These are phyloP conservation scores for Bothrops jararaca DNA, from an alignment of 2,113 vertebrate species.

Conservation along the genomic window DNA sequence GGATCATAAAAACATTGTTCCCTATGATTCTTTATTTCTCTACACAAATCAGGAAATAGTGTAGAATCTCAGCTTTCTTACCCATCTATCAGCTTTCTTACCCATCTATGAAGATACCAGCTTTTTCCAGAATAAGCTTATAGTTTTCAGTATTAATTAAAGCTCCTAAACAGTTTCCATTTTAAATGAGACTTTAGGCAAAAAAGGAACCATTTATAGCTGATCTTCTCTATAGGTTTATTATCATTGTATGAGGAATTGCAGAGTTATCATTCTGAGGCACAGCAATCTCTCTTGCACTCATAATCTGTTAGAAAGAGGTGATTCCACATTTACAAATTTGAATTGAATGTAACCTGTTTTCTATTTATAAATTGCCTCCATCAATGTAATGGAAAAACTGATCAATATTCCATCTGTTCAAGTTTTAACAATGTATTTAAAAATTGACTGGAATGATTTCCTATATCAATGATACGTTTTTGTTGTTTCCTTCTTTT, in stretches of 20 bases:
- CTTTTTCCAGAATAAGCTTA: background rate
- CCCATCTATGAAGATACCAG: background rate
- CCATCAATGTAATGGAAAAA: background rate
- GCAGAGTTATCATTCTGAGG: background rate
- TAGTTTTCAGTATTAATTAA: background rate
- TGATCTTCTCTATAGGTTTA: background rate
- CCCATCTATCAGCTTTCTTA: background rate
- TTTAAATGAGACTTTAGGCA: background rate
- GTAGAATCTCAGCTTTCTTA: background rate
- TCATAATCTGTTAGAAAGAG: background rate
- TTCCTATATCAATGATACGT: background rate
- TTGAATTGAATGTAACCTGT: background rate
- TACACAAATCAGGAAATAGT: background rate
- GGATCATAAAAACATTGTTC: background rate
- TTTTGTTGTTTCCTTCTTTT: background rate
- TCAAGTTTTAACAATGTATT: background rate
- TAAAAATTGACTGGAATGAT: background rate
- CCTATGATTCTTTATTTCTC: background rate
- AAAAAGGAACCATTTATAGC: background rate
- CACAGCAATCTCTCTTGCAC: background rate
- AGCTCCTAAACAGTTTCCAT: background rate
- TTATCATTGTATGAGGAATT: background rate
- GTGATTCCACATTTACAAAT: background rate
- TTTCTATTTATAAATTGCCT: background rate
- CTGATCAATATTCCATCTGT: background rate